Evolutionary conservation across 2,888 invertebrate genomes (phyloP).

Genomic region (Hirtodrosophila duncani): DNA sequence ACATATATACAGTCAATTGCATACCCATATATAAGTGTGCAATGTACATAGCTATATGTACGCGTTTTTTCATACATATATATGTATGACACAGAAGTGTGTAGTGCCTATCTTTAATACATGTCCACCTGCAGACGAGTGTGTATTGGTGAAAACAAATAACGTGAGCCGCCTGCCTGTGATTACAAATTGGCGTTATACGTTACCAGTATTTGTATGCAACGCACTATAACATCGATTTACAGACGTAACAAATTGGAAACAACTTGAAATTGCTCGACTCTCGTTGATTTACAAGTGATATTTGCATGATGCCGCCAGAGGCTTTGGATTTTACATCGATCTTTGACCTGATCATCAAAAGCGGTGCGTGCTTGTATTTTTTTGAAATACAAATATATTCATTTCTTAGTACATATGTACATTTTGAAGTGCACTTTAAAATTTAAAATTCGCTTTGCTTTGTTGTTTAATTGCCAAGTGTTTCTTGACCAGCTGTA

Average conservation of each 20-base stretch:
- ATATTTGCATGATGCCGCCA: slow-evolving; percentile 49
- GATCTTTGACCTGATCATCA: slow-evolving; percentile 68
- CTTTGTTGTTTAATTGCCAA: no score
- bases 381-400: no score
- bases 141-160: slow-evolving; percentile 14
- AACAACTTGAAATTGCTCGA: no score
- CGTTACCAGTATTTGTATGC: slow-evolving; percentile 29
- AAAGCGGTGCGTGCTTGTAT: slow-evolving; percentile 62
- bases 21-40: slow-evolving; percentile 12
- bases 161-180: slow-evolving; percentile 21
- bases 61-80: slow-evolving; percentile 4
- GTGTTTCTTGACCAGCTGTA: no score
- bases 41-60: slow-evolving; percentile 12
- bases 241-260: no score
- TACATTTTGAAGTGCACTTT: no score
- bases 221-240: no score
- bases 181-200: slow-evolving; percentile 31
- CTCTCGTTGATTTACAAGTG: no score
- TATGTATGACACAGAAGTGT: slow-evolving; percentile 6
- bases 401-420: no score
- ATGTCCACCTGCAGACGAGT: no score
- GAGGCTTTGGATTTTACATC: slow-evolving; percentile 55
- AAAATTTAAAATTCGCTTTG: no score
- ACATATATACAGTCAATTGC: slow-evolving; percentile 14
- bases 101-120: no score